Conservation (phyloP, 2,797 vertebrate species). For the Channa striata region DNA sequence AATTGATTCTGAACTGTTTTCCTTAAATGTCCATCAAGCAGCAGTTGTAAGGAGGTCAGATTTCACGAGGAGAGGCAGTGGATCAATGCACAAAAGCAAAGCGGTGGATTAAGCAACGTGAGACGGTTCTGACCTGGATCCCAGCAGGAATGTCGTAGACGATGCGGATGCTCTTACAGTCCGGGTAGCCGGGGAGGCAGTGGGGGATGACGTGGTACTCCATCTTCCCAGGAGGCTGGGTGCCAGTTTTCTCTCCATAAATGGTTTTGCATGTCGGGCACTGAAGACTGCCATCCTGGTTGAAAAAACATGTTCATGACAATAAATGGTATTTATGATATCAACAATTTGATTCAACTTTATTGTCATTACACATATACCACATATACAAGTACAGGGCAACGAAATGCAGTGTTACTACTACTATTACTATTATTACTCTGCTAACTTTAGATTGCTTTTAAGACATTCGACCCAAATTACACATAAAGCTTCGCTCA, state of each 20-base stretch:
- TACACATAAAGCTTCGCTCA: background rate
- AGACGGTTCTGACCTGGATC: slow-evolving; percentile 87
- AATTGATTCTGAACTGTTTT: background rate
- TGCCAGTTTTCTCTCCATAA: slow-evolving; percentile 96
- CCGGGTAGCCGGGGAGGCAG: slow-evolving; percentile 90
- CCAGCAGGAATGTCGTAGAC: slow-evolving; percentile 96
- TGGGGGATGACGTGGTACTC: slow-evolving; percentile 96
- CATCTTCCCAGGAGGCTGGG: slow-evolving; percentile 97
- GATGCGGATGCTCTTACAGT: slow-evolving; percentile 95
- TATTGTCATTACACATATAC: too few relatives aligned
- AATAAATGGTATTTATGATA: background rate
- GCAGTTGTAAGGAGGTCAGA: slow-evolving; percentile 37
- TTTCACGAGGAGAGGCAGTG: slow-evolving; percentile 33
- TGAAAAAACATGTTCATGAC: slow-evolving; percentile 4
- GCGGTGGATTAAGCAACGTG: slow-evolving; percentile 33
- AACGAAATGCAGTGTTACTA: too few relatives aligned
- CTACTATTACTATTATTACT: background rate
- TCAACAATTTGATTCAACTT: too few relatives aligned
- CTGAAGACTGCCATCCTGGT: slow-evolving; percentile 95
- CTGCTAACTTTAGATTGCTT: background rate
- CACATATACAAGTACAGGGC: too few relatives aligned
- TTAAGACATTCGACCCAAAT: background rate
- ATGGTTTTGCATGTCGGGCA: slow-evolving; percentile 97
- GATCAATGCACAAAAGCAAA: slow-evolving; percentile 36
- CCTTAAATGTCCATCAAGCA: slow-evolving; percentile 14